These are phyloP conservation scores for Lethenteron camtschaticum DNA, from an alignment of 2,113 vertebrate species.

Conservation along the genomic window DNA sequence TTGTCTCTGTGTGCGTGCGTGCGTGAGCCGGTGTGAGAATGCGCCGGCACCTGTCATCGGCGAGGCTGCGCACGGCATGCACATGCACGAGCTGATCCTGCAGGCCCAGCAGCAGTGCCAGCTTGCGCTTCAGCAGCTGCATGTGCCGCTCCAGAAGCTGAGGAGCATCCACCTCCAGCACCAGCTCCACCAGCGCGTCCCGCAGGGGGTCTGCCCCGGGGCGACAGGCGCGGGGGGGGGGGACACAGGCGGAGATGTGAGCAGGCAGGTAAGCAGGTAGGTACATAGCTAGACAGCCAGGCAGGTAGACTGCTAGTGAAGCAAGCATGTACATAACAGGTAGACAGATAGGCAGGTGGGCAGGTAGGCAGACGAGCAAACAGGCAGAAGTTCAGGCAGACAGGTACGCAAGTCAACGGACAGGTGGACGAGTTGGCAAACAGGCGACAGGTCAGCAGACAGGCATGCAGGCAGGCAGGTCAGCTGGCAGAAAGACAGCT, in stretches of 20 bases:
- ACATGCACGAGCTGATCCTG: slow-evolving; percentile 13
- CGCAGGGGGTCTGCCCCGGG: slow-evolving; percentile 21
- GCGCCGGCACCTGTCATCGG: too few species aligned
- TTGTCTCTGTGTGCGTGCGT: too few species aligned
- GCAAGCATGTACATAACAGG: too few species aligned
- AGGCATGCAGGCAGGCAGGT: slow-evolving; percentile 2
- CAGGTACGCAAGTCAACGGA: too few species aligned
- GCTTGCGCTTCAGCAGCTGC: slow-evolving; percentile 42
- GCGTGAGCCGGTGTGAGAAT: too few species aligned
- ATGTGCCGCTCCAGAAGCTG: slow-evolving; percentile 41
- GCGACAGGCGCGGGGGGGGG: background rate
- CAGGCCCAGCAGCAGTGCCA: slow-evolving; percentile 49
- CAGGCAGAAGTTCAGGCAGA: too few species aligned
- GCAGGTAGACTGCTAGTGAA: too few species aligned
- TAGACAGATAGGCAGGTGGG: too few species aligned
- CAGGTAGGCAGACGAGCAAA: too few species aligned
- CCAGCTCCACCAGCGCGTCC: slow-evolving; percentile 49
- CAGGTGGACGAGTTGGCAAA: too few species aligned
- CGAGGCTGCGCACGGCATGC: too few species aligned
- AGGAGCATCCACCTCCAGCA: slow-evolving; percentile 44
- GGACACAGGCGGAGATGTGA: background rate
- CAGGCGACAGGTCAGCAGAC: background rate
- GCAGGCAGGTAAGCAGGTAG: background rate
- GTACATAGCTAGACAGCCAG: background rate
- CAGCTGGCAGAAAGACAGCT: background rate